A percentile compares a stretch with the other conserved stretches of the same genome.
These are phyloP conservation scores for Hemiscyllium ocellatum DNA, from an alignment of 2,113 vertebrate species.

Conservation along the genomic window DNA sequence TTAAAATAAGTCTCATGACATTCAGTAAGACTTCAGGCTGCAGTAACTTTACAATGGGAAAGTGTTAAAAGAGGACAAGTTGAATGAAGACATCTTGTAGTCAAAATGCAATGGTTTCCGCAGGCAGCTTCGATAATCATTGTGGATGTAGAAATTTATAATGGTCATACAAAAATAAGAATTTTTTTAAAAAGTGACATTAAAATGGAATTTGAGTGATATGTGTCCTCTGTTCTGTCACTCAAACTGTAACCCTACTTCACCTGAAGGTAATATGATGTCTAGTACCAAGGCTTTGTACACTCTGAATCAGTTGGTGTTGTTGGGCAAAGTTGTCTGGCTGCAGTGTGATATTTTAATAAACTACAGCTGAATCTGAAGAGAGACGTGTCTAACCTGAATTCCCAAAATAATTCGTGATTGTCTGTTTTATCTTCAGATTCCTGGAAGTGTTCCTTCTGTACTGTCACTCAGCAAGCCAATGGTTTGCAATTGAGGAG, in stretches of 20 bases:
- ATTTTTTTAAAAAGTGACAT: too few relatives aligned
- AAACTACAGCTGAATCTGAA: neutral
- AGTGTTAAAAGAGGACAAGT: too few relatives aligned
- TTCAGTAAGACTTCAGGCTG: too few relatives aligned
- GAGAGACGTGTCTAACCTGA: neutral
- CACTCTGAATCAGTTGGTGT: neutral
- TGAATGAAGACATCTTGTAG: too few relatives aligned
- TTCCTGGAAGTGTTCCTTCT: conserved; percentile 94
- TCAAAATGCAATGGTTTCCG: neutral
- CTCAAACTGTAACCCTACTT: neutral
- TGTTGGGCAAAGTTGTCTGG: neutral
- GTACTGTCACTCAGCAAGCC: conserved; percentile 94
- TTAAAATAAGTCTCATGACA: too few relatives aligned
- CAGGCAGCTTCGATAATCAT: neutral
- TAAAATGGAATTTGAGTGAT: neutral
- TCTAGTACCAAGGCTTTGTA: neutral
- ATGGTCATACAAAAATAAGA: neutral
- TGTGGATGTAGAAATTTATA: neutral
- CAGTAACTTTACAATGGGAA: too few relatives aligned
- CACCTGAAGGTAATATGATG: neutral
- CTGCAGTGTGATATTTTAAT: neutral
- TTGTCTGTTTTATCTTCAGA: conserved; percentile 53
- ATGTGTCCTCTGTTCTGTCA: neutral
- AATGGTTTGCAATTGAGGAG: conserved; percentile 97
- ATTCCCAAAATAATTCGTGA: neutral